These are phyloP conservation scores for Ictalurus furcatus DNA, from an alignment of 2,113 vertebrate genomes.

Conservation along the genomic window DNA sequence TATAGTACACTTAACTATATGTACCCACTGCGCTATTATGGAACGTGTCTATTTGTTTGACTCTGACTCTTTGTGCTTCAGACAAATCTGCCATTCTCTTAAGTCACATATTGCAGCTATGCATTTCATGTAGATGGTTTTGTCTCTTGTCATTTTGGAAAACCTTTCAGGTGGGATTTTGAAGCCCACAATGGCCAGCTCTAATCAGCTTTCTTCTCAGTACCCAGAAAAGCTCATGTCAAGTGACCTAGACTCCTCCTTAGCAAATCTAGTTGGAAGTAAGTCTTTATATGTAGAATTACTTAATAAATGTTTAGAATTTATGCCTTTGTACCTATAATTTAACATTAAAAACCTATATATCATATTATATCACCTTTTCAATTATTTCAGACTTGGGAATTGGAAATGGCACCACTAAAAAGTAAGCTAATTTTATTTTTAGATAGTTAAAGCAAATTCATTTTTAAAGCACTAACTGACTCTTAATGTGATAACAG, in stretches of 20 bases:
- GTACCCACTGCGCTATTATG: neutral
- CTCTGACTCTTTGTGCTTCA: neutral
- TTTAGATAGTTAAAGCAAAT: neutral
- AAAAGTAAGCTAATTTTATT: slow-evolving; percentile 81
- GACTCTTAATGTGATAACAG: slow-evolving; percentile 67
- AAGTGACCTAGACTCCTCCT: slow-evolving; percentile 95
- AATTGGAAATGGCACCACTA: slow-evolving; percentile 96
- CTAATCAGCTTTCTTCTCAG: slow-evolving; percentile 81
- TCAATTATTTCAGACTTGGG: slow-evolving; percentile 82
- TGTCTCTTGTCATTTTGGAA: slow-evolving; percentile 58
- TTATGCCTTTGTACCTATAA: neutral
- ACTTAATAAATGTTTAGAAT: neutral
- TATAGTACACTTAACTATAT: slow-evolving; percentile 52
- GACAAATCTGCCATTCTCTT: neutral
- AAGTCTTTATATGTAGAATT: slow-evolving; percentile 68
- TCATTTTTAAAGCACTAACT: neutral
- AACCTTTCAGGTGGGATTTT: slow-evolving; percentile 90
- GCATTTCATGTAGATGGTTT: neutral
- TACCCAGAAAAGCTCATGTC: slow-evolving; percentile 91
- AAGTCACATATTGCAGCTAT: neutral
- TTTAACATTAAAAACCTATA: neutral
- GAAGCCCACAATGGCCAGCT: slow-evolving; percentile 91
- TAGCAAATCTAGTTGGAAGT: slow-evolving; percentile 98
- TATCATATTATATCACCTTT: neutral
- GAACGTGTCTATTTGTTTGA: too few relatives aligned